These are phyloP conservation scores for Leptinotarsa tumamoca DNA, from an alignment of 2,888 invertebrate genomes.

Conservation along the genomic window DNA sequence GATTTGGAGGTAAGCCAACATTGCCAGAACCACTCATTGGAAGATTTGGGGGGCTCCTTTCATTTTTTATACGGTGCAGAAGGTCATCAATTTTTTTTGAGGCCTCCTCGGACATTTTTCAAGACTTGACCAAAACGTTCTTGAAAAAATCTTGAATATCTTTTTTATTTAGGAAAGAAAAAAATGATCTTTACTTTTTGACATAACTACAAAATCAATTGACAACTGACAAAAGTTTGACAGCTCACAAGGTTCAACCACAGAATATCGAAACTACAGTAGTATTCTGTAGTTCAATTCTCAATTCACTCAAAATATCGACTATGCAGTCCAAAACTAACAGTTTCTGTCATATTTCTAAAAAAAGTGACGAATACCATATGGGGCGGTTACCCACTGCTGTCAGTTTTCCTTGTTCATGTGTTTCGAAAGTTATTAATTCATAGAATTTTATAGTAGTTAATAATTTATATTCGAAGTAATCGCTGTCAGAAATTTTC, in stretches of 20 bases:
- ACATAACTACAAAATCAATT: conserved; percentile 48
- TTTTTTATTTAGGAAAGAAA: conserved; percentile 43
- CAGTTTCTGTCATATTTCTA: no score
- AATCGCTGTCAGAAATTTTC: no score
- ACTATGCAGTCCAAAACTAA: no score
- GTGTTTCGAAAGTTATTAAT: no score
- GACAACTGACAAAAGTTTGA: conserved; percentile 9
- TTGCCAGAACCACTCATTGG: conserved; percentile 44
- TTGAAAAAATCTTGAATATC: conserved; percentile 45
- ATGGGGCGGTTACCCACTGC: no score
- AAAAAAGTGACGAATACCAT: no score
- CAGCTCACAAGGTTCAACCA: background rate
- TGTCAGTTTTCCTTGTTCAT: no score
- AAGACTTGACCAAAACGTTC: conserved; percentile 43
- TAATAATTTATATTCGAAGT: no score
- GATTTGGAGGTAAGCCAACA: conserved; percentile 48
- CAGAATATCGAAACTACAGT: background rate
- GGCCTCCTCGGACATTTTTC: conserved; percentile 75
- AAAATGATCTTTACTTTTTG: conserved; percentile 47
- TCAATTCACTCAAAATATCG: no score
- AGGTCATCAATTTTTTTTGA: conserved; percentile 85
- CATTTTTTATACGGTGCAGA: conserved; percentile 81
- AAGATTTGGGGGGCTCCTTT: conserved; percentile 59
- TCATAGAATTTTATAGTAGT: no score
- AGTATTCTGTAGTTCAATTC: background rate